Percentiles rank a stretch among this genome's conserved stretches.
Evolutionary conservation across 2,888 invertebrate species (phyloP).

Genomic region (Chrysomela aeneicollis): DNA sequence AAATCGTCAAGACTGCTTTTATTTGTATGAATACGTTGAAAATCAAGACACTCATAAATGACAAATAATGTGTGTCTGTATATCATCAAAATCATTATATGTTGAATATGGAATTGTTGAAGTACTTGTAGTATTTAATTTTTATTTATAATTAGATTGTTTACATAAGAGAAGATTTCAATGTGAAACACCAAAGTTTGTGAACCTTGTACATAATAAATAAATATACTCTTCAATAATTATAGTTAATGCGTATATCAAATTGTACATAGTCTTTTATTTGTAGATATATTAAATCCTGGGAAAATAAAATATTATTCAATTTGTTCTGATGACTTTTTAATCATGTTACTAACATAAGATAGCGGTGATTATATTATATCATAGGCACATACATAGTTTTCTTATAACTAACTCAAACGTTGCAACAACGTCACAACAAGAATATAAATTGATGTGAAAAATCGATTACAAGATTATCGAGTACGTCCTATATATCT

Average conservation of each 20-base stretch:
- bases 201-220: constrained; percentile 53
- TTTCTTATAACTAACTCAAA: no score
- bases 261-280: constrained; percentile 44
- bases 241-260: constrained; percentile 30
- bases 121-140: constrained; percentile 9
- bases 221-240: constrained; percentile 45
- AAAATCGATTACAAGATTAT: no score
- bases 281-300: constrained; percentile 38
- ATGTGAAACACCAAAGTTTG: constrained; percentile 57
- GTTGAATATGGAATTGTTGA: constrained; percentile 1
- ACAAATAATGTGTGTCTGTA: neutral
- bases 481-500: no score
- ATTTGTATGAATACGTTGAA: neutral
- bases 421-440: no score
- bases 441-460: no score
- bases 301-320: constrained; percentile 50
- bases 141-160: constrained; percentile 25
- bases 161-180: constrained; percentile 34
- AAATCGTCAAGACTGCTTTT: neutral
- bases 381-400: no score
- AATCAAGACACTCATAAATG: neutral
- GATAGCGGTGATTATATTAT: no score
- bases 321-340: constrained; percentile 25
- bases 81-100: neutral
- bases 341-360: neutral